Base-by-base conservation (phyloP, 1,140 invertebrate genomes). In the Drosophila sproati region DNA sequence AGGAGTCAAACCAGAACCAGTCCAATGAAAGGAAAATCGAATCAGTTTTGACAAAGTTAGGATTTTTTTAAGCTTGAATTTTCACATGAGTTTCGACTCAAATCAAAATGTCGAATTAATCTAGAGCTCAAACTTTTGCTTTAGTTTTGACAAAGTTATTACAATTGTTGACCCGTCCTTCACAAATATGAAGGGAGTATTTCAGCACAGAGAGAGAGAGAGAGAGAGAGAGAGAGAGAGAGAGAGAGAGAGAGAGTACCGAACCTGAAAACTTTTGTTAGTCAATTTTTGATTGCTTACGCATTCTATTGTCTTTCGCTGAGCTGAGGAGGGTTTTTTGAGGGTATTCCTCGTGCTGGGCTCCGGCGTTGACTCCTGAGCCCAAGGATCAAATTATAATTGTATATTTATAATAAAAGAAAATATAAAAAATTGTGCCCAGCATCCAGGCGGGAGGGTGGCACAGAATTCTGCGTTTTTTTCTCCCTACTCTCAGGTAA, bases 341-440 rank as follows among this genome's bases (percentile, higher is more conserved):
- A 45, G 73, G 66, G 66, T 83, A 57, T 77, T 78, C 51, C 60
- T 60, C 62, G 73, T 74, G 70, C 68, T 82, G 50, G 67, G 70
- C 75, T 70, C 74, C 20, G 20, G 59, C 62, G 55, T 59, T 57
- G 55, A 66, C 48, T 56, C 56, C 37, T 55, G 48, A 63, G 62
- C 80, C 63, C 76, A 64, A 52, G 71, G 75, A 59, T 89, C 73
- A 88, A 89, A 85, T 79, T 89, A 85, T 89, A 88, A 88, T 80
- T 88, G 20, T 88, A 88, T 88, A 82, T 82, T 81, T 86, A 78
- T 82, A 85, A 80, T 88, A 79, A 73, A 67, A n/a, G 10, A 43
- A 43, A 3, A 43, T 66, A 73, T 54, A 73, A 43, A 28, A 63
- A 64, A 57, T 20, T 20, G 20, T 20, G 20, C 20, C 50, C 75